phyloP scores from a whole-genome alignment of 2,888 invertebrate species.

The Ecdyonurus torrentis region DNA sequence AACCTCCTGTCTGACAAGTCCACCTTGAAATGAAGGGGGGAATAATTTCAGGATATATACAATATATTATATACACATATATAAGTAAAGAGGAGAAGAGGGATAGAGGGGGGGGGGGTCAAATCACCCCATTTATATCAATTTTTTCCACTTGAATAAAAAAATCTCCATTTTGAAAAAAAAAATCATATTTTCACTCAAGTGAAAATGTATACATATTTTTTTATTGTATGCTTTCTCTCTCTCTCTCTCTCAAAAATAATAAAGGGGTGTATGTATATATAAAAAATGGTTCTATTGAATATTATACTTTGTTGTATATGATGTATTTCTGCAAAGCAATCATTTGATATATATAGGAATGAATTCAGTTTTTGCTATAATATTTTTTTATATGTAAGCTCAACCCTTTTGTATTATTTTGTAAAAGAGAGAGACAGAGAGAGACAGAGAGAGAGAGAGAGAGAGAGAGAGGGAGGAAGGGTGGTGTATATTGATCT shows the following conservation, averaged over 20 bases:
- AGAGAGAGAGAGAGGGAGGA: no score
- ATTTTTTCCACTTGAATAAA: neutral
- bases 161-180: neutral
- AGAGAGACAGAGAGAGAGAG: no score
- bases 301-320: neutral
- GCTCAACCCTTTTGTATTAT: neutral
- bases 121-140: no score
- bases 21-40: neutral
- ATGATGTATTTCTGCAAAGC: neutral
- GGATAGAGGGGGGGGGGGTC: neutral
- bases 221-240: no score
- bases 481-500: neutral
- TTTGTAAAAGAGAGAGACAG: no score
- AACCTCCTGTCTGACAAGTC: no score
- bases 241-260: no score
- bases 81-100: neutral
- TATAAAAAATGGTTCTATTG: neutral
- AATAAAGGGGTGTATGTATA: neutral
- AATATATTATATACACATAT: neutral
- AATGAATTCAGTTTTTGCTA: neutral
- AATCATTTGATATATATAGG: neutral
- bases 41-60: no score
- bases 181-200: neutral
- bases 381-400: neutral
- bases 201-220: neutral